phyloP scores from a whole-genome alignment of 2,888 invertebrate genomes.

The Selenia dentaria region DNA sequence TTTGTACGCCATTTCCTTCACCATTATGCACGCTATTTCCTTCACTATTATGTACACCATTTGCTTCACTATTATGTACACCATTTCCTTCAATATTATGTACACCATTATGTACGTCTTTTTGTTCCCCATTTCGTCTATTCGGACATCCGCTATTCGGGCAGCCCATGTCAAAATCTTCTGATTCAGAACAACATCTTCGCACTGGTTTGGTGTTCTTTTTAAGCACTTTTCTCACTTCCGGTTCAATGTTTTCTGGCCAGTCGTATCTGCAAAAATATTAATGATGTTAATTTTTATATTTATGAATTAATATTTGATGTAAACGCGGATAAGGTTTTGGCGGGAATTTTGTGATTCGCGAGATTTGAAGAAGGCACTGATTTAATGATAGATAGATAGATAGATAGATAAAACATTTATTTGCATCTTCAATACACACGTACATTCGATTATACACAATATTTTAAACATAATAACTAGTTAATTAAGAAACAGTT shows the following conservation, averaged over 20 bases:
- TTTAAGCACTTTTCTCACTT: conserved; percentile 63
- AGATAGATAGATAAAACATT: too few relatives aligned
- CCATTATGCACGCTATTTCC: conserved; percentile 18
- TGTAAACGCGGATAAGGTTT: too few relatives aligned
- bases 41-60: conserved; percentile 22
- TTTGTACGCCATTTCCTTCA: conserved; percentile 32
- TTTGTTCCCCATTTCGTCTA: conserved; percentile 13
- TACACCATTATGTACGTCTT: conserved; percentile 40
- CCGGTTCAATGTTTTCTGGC: conserved; percentile 85
- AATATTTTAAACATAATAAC: too few relatives aligned
- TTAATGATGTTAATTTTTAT: too few relatives aligned
- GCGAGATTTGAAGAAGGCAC: too few relatives aligned
- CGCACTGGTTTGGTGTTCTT: conserved; percentile 49
- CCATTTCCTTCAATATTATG: conserved; percentile 26
- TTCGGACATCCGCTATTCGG: conserved; percentile 28
- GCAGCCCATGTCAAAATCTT: conserved; percentile 35
- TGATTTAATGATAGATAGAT: too few relatives aligned
- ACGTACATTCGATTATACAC: too few relatives aligned
- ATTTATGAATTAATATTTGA: too few relatives aligned
- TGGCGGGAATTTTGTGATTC: too few relatives aligned
- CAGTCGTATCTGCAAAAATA: conserved; percentile 90
- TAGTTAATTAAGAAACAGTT: too few relatives aligned
- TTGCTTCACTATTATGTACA: conserved; percentile 33
- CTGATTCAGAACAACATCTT: conserved; percentile 50
- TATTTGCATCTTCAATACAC: too few relatives aligned